A percentile compares a stretch with the other conserved stretches of the same genome.
Evolutionary conservation across 2,797 vertebrate species (phyloP).

Genomic region (Cirrhinus molitorella): DNA sequence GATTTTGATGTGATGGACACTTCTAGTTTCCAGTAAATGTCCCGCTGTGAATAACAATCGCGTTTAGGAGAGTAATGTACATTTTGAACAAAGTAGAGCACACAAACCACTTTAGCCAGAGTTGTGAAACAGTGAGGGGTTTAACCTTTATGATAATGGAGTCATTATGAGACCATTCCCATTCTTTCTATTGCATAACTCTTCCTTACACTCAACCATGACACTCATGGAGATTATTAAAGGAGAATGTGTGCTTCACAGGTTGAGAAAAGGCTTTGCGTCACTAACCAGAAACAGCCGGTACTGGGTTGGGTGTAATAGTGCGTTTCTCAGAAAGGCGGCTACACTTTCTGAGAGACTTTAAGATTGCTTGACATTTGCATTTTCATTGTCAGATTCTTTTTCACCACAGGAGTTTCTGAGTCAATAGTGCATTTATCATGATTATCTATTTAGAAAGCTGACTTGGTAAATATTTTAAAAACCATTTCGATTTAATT

Average conservation of each 20-base stretch:
- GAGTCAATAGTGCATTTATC: not conserved
- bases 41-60: not conserved
- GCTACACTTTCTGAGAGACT: not conserved
- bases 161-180: conserved; percentile 28
- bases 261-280: conserved; percentile 18
- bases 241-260: conserved; percentile 30
- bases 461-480: not conserved
- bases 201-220: not conserved
- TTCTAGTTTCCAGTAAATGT: not conserved
- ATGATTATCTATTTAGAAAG: not conserved
- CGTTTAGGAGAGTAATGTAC: not conserved
- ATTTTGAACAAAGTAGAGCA: not conserved
- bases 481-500: not conserved
- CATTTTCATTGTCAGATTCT: not conserved
- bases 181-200: conserved; percentile 34
- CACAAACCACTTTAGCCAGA: not conserved
- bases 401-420: not conserved
- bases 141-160: conserved; percentile 40
- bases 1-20: not conserved
- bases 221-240: conserved; percentile 28
- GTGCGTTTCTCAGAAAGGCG: conserved; percentile 13
- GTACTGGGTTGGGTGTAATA: not conserved
- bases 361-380: conserved; percentile 15
- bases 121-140: conserved; percentile 15
- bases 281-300: conserved; percentile 36